phyloP scores from a whole-genome alignment of 2,888 invertebrate genomes.

The Heliconius charithonia region DNA sequence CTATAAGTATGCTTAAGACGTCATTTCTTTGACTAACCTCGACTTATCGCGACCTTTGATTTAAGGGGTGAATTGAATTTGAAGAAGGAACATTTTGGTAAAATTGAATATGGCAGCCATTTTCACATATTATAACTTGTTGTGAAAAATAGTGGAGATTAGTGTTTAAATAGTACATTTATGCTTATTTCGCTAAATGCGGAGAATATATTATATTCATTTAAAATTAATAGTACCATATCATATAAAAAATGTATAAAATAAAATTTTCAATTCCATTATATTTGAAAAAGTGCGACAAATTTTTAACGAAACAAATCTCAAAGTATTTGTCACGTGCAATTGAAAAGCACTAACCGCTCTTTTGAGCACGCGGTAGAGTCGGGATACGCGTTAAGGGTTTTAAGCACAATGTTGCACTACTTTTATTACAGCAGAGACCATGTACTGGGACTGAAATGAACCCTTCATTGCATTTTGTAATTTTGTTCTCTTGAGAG shows the following conservation, averaged over 20 bases:
- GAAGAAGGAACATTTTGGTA: not conserved
- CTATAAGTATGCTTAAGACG: not conserved
- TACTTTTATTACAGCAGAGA: constrained; percentile 45
- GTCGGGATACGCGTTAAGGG: not conserved
- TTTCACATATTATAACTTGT: not conserved
- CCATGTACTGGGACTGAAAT: constrained; percentile 27
- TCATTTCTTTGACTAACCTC: constrained; percentile 9
- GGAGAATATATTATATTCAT: not conserved
- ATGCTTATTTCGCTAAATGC: not conserved
- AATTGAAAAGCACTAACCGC: constrained; percentile 29
- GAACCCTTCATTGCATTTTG: constrained; percentile 17
- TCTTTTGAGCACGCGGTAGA: constrained; percentile 2
- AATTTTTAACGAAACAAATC: constrained; percentile 6
- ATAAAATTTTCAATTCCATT: not conserved
- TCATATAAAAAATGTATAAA: no score
- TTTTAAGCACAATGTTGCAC: constrained; percentile 47
- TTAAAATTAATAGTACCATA: no score
- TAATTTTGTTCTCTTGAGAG: constrained; percentile 15
- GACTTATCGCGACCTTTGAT: not conserved
- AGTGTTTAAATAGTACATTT: no score
- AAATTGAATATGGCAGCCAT: constrained; percentile 10
- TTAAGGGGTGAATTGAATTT: constrained; percentile 12
- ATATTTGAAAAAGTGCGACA: not conserved
- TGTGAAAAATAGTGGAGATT: no score
- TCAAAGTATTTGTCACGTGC: constrained; percentile 22